Percentiles rank a stretch among this genome's conserved stretches.
phyloP scores from a whole-genome alignment of 2,113 vertebrate genomes.

The Siniperca knerii region DNA sequence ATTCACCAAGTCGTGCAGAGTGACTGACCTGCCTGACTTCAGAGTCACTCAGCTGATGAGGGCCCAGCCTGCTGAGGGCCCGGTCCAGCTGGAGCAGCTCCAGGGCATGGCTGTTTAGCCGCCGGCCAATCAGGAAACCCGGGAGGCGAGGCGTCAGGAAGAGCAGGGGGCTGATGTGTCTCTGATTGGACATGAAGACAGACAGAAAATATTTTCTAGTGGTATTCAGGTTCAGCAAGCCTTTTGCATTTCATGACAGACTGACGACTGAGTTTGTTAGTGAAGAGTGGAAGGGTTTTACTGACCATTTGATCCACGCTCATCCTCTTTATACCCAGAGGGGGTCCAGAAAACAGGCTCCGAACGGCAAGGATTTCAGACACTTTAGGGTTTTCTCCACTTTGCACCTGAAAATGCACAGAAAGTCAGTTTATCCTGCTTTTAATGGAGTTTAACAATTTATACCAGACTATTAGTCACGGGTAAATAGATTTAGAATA shows the following conservation, averaged over 20 bases:
- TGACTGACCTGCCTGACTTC: conserved; percentile 89
- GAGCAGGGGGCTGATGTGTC: conserved; percentile 87
- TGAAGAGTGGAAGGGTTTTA: not conserved
- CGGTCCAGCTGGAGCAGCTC: conserved; percentile 90
- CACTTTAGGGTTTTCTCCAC: conserved; percentile 83
- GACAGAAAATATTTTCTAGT: not conserved
- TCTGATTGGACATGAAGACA: conserved; percentile 80
- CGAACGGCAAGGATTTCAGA: conserved; percentile 86
- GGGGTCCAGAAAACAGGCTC: conserved; percentile 83
- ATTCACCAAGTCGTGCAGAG: not conserved
- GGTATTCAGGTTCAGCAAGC: not conserved
- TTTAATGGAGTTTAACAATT: not conserved
- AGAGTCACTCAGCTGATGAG: conserved; percentile 84
- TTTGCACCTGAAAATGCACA: conserved; percentile 84
- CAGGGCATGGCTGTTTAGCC: conserved; percentile 84
- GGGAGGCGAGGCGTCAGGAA: conserved; percentile 90
- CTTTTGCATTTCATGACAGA: not conserved
- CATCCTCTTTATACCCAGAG: conserved; percentile 85
- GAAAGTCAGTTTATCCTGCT: not conserved
- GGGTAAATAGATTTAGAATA: not conserved
- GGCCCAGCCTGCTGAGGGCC: conserved; percentile 86
- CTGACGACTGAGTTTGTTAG: not conserved
- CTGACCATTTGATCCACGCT: conserved; percentile 86
- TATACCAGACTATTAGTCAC: not conserved
- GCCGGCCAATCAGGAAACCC: conserved; percentile 79